Percentiles rank a stretch among this genome's conserved stretches.
phyloP scores from a whole-genome alignment of 2,113 vertebrate genomes.

The Jacana jacana region DNA sequence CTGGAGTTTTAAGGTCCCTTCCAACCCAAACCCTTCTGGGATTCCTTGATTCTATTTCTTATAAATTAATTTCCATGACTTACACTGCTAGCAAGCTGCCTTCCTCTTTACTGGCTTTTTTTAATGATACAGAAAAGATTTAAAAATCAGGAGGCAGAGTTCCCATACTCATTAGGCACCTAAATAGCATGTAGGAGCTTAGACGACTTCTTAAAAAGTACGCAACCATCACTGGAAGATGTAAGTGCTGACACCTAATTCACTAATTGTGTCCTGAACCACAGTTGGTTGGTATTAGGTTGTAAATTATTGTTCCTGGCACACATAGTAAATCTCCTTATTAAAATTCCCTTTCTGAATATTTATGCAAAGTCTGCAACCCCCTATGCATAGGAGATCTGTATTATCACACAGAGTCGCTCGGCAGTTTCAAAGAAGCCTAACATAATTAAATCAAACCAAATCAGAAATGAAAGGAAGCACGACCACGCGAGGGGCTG shows the following conservation, averaged over 20 bases:
- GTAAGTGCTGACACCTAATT: conserved; percentile 2
- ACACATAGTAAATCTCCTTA: conserved; percentile 5
- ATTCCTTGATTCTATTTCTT: background rate
- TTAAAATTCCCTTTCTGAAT: conserved; percentile 53
- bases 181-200: background rate
- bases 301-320: conserved; percentile 40
- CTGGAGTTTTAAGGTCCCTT: background rate
- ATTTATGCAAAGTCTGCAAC: conserved; percentile 35
- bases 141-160: background rate
- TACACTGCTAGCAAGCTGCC: background rate
- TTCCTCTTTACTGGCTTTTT: background rate
- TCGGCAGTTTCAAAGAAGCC: conserved; percentile 30
- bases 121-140: background rate
- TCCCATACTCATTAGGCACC: background rate
- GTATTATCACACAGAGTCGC: conserved; percentile 34
- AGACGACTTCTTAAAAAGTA: background rate
- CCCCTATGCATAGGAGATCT: conserved; percentile 20
- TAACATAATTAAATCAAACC: conserved; percentile 17
- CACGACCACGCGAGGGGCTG: background rate
- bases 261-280: conserved; percentile 19
- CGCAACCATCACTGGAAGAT: background rate
- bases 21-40: too few relatives aligned
- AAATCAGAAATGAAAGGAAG: conserved; percentile 9
- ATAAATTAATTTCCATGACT: background rate
- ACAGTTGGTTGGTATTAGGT: background rate